Conservation (phyloP, 2,113 vertebrate species). For the Aix galericulata region DNA sequence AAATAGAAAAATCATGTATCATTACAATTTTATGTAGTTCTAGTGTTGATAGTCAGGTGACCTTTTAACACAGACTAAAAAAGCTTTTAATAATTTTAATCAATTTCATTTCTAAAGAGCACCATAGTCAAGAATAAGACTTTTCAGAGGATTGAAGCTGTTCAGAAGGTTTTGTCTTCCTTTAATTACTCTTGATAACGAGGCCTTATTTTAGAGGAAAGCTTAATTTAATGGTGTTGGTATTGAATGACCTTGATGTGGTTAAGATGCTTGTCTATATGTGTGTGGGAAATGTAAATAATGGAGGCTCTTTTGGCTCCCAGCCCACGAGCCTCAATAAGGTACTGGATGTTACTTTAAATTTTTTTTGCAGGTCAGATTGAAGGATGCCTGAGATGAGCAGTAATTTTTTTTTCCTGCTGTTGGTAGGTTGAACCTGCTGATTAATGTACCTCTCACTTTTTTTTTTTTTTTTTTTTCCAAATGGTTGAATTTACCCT, state of each 20-base stretch:
- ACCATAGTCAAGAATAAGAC: conserved; percentile 31
- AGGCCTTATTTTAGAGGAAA: conserved; percentile 69
- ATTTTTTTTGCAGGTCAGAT: conserved; percentile 73
- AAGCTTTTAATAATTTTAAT: conserved; percentile 41
- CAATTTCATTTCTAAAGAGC: conserved; percentile 37
- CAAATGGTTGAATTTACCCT: conserved; percentile 44
- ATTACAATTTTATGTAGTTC: not conserved
- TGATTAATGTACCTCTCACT: conserved; percentile 63
- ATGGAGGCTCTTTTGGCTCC: conserved; percentile 62
- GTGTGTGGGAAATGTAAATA: conserved; percentile 79
- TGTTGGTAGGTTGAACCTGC: conserved; percentile 37
- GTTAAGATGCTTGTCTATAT: conserved; percentile 68
- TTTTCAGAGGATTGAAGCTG: conserved; percentile 11
- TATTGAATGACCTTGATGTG: conserved; percentile 73
- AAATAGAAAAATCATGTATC: not conserved
- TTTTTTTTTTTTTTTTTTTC: not conserved
- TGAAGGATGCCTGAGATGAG: conserved; percentile 73
- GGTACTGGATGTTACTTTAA: conserved; percentile 64
- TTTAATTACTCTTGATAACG: conserved; percentile 74
- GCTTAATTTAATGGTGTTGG: conserved; percentile 66
- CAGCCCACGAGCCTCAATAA: conserved; percentile 53
- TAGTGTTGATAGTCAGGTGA: not conserved
- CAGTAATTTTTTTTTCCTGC: conserved; percentile 62
- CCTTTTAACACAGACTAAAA: conserved; percentile 45
- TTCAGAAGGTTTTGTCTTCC: conserved; percentile 59